Evolutionary conservation across 2,888 invertebrate genomes (phyloP), one percentile per base, ranked within the genome.

Genomic region (Ochropleura plecta): DNA sequence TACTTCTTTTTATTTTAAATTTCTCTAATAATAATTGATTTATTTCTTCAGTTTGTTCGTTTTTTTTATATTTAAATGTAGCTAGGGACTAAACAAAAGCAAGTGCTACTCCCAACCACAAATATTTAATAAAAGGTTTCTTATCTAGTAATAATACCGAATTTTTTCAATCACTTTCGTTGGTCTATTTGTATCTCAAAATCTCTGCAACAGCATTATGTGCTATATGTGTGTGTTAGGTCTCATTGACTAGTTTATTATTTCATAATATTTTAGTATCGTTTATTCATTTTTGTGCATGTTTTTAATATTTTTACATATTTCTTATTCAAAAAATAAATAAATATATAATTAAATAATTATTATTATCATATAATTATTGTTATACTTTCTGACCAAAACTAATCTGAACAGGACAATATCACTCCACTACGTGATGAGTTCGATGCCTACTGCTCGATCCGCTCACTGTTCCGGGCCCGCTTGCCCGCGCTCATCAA

Each of bases 401-500:
- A 44, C n/a, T 18, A 44, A 44, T 62, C 14, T 44, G 14, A 14
- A 59, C 88, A 92, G 94, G 64, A 74, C 8, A 70, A 30, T 4
- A 75, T 92, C 8, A 88, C 91, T 0, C 86, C 88, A 0, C 55
- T 93, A 4, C 90, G 90, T 0, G 64, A 73, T 0, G 90, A 91
- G 10, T 77, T 94, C 10, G 91, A 94, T 72, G 64, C 91, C 1
- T 69, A 83, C 8, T 74, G 59, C 48, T 89, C 93, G 0, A 83
- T 95, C 62, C 93, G 91, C 18, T 83, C 85, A 1, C 78, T 93
- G 65, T 77, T 90, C 18, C 92, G 92, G 4, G 83, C 88, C 0
- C 93, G 95, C 0, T 63, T 94, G 75, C 95, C 95, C 3, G 86
- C 88, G 16, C 70, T 95, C 14, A 87, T 94, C 46, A 89, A 92